Percentiles rank a stretch among this genome's conserved stretches.
These are phyloP conservation scores for Corythaeola cristata DNA, from an alignment of 2,113 vertebrate species.

Conservation along the genomic window DNA sequence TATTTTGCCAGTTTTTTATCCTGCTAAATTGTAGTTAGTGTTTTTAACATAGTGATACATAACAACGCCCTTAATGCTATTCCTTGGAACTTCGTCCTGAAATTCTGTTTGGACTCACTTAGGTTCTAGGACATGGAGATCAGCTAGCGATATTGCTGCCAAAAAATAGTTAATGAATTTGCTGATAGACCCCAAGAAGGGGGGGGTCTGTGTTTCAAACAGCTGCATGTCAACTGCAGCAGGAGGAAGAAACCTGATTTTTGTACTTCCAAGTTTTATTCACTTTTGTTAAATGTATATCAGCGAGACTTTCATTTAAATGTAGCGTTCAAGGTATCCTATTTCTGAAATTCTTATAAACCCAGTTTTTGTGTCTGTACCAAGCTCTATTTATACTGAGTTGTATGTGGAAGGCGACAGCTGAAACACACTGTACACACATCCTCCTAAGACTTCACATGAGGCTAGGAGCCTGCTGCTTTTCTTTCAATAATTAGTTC, in stretches of 20 bases:
- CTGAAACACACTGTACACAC: background rate
- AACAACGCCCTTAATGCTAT: constrained; percentile 51
- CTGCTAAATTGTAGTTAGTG: constrained; percentile 38
- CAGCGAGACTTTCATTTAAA: background rate
- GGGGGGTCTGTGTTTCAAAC: background rate
- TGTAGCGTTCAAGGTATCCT: background rate
- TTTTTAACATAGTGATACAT: constrained; percentile 39
- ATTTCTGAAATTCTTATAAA: background rate
- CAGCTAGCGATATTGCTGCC: background rate
- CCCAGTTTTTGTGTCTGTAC: background rate
- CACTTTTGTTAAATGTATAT: background rate
- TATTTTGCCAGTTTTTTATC: constrained; percentile 46
- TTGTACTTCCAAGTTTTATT: background rate
- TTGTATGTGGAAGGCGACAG: background rate
- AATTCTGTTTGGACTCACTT: constrained; percentile 43
- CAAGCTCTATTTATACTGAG: background rate
- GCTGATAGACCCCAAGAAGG: background rate
- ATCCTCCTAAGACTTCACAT: background rate
- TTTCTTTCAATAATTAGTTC: background rate
- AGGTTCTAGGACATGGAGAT: background rate
- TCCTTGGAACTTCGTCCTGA: background rate
- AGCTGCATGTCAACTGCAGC: background rate
- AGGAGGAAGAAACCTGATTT: background rate
- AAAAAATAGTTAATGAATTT: background rate
- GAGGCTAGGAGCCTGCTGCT: background rate